Evolutionary conservation across 2,113 vertebrate genomes (phyloP), one percentile per base, ranked within the genome.

Genomic region (Xiphophorus couchianus): DNA sequence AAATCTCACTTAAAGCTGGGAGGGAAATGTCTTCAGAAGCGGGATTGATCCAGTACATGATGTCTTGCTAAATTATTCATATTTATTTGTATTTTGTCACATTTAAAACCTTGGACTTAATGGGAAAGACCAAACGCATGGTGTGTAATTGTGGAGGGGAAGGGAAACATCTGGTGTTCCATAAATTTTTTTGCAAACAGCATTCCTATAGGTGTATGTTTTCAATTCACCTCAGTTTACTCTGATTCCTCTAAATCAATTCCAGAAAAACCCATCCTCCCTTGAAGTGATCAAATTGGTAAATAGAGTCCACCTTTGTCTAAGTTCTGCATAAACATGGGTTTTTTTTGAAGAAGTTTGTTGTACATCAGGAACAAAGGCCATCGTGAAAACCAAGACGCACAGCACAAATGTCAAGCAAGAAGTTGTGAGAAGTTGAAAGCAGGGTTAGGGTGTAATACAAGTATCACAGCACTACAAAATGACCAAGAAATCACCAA

Each of bases 1-100:
- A 60, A 81, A 83, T 69, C 71, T 35, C 14, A 61, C 62, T 58
- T 58, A n/a, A 70, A 73, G 60, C 27, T 60, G 29, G 13, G 51
- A 66, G 19, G 42, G 37, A 30, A 44, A 3, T 74, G 62, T 44
- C 69, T 27, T 66, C 73, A 29, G 35, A 15, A 42, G 72, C 19
- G 29, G 62, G 66, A 82, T 80, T 22, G 44, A 85, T 78, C 22
- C 3, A 5, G 27, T 67, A n/a, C 8, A n/a, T 2, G 9, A 7
- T 58, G 51, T 25, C 8, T n/a, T 58, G 19, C 25, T 3, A n/a
- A 58, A 58, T 58, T 58, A 54, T 6, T 25, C 3, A 15, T 51
- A 51, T 17, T 22, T 22, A 8, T 22, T 51, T 19, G 6, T 19
- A 7, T 51, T 51, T 51, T 19, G 15, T 51, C 19, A 17, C 17